These are phyloP conservation scores for Notocelia uddmanniana DNA, from an alignment of 2,888 invertebrate species.

Conservation along the genomic window DNA sequence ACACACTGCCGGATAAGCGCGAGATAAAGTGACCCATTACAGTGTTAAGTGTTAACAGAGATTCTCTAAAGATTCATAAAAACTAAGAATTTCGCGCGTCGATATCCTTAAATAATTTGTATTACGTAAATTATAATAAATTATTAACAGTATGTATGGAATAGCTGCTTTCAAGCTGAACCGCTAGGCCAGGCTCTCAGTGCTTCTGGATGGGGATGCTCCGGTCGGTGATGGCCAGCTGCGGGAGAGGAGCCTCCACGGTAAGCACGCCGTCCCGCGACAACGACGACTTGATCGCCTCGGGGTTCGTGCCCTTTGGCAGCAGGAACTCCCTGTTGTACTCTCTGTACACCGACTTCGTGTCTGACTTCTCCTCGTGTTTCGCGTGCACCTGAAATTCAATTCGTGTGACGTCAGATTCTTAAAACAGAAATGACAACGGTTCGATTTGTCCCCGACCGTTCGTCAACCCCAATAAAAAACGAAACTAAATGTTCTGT, in stretches of 20 bases:
- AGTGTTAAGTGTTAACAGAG: slow-evolving; percentile 70
- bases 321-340: slow-evolving; percentile 99
- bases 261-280: slow-evolving; percentile 98
- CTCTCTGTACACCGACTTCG: slow-evolving; percentile 98
- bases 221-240: slow-evolving; percentile 92
- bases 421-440: slow-evolving; percentile 38
- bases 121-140: slow-evolving; percentile 83
- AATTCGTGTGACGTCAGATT: slow-evolving; percentile 46
- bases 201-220: slow-evolving; percentile 92
- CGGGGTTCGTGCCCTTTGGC: slow-evolving; percentile 98
- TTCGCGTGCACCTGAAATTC: slow-evolving; percentile 96
- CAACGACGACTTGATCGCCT: slow-evolving; percentile 97
- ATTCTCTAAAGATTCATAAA: slow-evolving; percentile 82
- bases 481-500: slow-evolving; percentile 49
- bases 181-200: slow-evolving; percentile 66
- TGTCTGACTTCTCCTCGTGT: slow-evolving; percentile 99
- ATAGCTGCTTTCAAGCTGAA: slow-evolving; percentile 74
- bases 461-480: slow-evolving; percentile 65
- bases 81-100: slow-evolving; percentile 68
- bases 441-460: slow-evolving; percentile 35
- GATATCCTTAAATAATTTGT: slow-evolving; percentile 74
- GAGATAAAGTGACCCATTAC: slow-evolving; percentile 66
- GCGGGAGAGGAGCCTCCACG: slow-evolving; percentile 98
- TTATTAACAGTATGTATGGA: slow-evolving; percentile 83
- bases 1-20: slow-evolving; percentile 60